phyloP scores from a whole-genome alignment of 2,797 vertebrate genomes.

The Corythornis leucogaster region DNA sequence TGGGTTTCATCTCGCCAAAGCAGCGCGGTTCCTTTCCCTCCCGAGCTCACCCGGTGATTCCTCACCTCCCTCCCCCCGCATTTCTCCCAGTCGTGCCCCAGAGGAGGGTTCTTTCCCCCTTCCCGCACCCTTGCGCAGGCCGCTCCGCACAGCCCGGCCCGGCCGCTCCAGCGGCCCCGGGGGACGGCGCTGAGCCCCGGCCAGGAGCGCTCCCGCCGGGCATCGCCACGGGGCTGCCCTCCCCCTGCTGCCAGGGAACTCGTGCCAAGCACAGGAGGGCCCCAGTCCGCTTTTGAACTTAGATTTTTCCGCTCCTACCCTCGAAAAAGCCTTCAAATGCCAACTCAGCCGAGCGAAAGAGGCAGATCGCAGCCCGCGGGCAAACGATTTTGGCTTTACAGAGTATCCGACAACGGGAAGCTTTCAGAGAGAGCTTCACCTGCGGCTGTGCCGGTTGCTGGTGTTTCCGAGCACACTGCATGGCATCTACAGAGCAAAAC shows the following conservation, averaged over 20 bases:
- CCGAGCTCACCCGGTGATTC: not conserved
- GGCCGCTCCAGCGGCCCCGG: not conserved
- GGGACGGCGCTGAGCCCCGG: not conserved
- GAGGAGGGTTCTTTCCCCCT: not conserved
- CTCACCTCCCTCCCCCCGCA: not conserved
- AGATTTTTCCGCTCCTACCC: not conserved
- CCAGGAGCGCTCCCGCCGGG: not conserved
- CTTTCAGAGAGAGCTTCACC: not conserved
- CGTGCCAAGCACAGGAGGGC: not conserved
- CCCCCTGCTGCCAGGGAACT: not conserved
- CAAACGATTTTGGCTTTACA: not conserved
- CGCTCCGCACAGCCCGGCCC: not conserved
- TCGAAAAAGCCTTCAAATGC: not conserved
- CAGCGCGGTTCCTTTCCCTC: not conserved
- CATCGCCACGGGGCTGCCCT: not conserved
- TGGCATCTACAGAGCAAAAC: not conserved
- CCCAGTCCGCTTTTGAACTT: accelerated
- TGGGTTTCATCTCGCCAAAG: not conserved
- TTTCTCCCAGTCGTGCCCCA: not conserved
- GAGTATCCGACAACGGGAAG: not conserved
- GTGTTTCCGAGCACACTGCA: accelerated
- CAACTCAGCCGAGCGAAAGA: not conserved
- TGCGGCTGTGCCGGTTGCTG: not conserved
- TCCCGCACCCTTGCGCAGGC: not conserved
- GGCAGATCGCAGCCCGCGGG: not conserved